Conservation (phyloP, 2,888 invertebrate species). For the Lasioglossum morio region DNA sequence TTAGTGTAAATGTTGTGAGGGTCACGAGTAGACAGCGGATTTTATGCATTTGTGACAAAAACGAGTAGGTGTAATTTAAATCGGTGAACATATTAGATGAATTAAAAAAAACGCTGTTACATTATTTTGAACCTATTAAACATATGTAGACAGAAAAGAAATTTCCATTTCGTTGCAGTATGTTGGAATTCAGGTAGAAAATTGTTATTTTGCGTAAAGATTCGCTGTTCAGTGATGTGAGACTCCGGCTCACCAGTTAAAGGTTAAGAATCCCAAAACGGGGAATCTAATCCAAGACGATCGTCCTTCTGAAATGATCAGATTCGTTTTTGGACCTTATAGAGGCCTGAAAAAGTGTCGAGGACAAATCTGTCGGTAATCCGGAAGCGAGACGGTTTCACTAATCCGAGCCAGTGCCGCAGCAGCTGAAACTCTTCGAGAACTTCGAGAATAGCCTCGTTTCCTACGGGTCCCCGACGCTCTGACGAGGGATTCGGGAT, state of each 20-base stretch:
- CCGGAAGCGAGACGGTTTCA: background rate
- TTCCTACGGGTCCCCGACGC: background rate
- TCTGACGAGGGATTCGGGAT: background rate
- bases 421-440: background rate
- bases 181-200: too few species aligned
- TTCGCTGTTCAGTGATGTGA: too few species aligned
- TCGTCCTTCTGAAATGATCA: background rate
- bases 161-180: too few species aligned
- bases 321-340: background rate
- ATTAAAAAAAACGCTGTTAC: too few species aligned
- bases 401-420: constrained; percentile 1
- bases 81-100: too few species aligned
- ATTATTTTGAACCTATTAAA: too few species aligned
- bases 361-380: background rate
- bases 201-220: too few species aligned
- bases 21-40: too few species aligned
- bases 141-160: too few species aligned
- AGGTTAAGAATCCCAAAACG: background rate
- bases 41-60: too few species aligned
- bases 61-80: too few species aligned
- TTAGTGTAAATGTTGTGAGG: too few species aligned
- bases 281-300: background rate
- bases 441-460: constrained; percentile 13
- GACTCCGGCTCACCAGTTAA: background rate
- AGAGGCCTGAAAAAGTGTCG: background rate